Evolutionary conservation across 2,113 vertebrate species (phyloP).

Genomic region (Triplophysa rosa): DNA sequence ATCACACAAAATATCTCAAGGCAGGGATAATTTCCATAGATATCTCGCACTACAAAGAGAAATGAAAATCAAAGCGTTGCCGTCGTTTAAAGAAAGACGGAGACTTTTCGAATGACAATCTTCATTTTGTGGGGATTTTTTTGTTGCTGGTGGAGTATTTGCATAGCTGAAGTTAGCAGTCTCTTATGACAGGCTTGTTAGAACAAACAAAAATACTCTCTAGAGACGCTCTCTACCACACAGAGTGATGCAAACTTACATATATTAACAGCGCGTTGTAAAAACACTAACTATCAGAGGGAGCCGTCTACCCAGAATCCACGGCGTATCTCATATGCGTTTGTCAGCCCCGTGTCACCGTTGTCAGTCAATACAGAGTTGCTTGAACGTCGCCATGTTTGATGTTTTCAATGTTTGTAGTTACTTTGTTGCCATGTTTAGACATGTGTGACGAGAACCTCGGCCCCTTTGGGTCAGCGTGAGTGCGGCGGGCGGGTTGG

Average conservation of each 20-base stretch:
- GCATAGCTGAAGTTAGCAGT: slow-evolving; percentile 48
- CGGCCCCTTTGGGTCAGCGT: slow-evolving; percentile 7
- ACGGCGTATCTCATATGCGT: slow-evolving; percentile 14
- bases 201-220: slow-evolving; percentile 52
- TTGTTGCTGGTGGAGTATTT: slow-evolving; percentile 34
- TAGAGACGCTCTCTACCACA: slow-evolving; percentile 46
- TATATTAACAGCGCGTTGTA: slow-evolving; percentile 47
- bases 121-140: slow-evolving; percentile 60
- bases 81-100: slow-evolving; percentile 55
- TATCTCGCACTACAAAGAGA: slow-evolving; percentile 74
- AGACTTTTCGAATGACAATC: slow-evolving; percentile 69
- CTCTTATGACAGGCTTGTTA: slow-evolving; percentile 50
- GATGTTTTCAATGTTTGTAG: slow-evolving; percentile 19
- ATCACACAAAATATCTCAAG: slow-evolving; percentile 67
- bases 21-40: slow-evolving; percentile 70
- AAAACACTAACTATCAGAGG: slow-evolving; percentile 37
- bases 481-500: slow-evolving; percentile 24
- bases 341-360: slow-evolving; percentile 13
- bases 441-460: background rate
- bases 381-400: slow-evolving; percentile 23
- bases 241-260: slow-evolving; percentile 47
- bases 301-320: slow-evolving; percentile 18
- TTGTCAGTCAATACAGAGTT: slow-evolving; percentile 31
- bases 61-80: slow-evolving; percentile 73
- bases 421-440: background rate